These are phyloP conservation scores for Rhimphoctona megacephalus DNA, from an alignment of 2,888 invertebrate genomes.

Conservation along the genomic window DNA sequence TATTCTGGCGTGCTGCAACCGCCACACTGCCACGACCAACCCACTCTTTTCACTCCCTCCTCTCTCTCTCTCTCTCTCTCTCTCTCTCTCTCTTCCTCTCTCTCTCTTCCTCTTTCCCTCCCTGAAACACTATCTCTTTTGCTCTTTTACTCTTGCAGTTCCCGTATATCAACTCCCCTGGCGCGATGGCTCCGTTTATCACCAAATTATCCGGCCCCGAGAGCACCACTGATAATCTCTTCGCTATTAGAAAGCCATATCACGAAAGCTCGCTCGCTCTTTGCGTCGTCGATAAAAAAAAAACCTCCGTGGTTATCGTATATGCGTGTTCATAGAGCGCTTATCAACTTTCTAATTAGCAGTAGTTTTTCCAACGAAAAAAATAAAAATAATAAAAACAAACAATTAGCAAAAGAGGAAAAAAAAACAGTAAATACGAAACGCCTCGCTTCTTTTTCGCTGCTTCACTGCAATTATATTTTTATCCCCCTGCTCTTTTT, in stretches of 20 bases:
- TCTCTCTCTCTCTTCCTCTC: conserved; percentile 21
- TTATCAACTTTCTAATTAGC: conserved; percentile 51
- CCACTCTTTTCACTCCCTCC: conserved; percentile 46
- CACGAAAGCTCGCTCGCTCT: conserved; percentile 24
- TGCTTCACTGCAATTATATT: background rate
- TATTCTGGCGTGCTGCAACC: conserved; percentile 55
- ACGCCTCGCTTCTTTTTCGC: background rate
- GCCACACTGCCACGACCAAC: conserved; percentile 51
- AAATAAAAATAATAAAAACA: background rate
- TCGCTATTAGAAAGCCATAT: conserved; percentile 58
- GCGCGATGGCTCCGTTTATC: conserved; percentile 56
- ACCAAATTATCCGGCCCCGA: conserved; percentile 63
- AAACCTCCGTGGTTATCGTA: background rate
- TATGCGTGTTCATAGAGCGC: conserved; percentile 21
- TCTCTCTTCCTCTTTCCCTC: conserved; percentile 23
- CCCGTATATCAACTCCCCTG: conserved; percentile 47
- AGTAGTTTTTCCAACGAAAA: conserved; percentile 25
- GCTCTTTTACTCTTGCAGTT: conserved; percentile 29
- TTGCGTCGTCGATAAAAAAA: conserved; percentile 46
- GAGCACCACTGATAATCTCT: conserved; percentile 58
- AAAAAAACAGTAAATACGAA: conserved; percentile 1
- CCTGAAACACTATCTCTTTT: conserved; percentile 27
- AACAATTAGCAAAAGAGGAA: conserved; percentile 1
- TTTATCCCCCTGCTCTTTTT: background rate
- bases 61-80: conserved; percentile 24